Evolutionary conservation across 1,140 invertebrate genomes (phyloP), one percentile per base, ranked within the genome.

Genomic region (Cryptotermes secundus): DNA sequence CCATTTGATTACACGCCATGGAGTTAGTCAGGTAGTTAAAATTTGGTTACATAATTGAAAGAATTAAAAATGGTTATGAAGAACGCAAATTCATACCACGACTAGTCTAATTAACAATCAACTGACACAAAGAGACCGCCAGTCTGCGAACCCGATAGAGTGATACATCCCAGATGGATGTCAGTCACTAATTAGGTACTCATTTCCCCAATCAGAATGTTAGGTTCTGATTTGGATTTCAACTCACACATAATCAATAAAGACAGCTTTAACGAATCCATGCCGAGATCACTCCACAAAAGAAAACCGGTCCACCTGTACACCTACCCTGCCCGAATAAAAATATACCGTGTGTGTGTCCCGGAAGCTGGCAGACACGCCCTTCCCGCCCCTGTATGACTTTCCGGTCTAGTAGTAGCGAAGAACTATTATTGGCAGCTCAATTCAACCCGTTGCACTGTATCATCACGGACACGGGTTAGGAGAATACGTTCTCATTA

Each of bases 401-500:
- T 72, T 72, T 31, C 26, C 59, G 59, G 59, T 72, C 59, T 72
- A 16, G 59, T 31, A 31, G 59, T 16, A n/a, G 26, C n/a, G n/a
- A 72, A 72, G 59, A n/a, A 72, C 59, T 72, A 31, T 72, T 72
- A 72, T 72, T 72, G 59, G 59, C 59, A 72, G 59, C 59, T 72
- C 59, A 26, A 31, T 12, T 49, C 45, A 49, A 49, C 45, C 45
- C 45, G 45, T 49, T 49, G 26, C 31, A 72, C 7, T 72, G 59
- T 72, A 72, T 72, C 59, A 72, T 72, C 59, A 72, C 31, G 26
- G 59, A 72, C 59, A 72, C 59, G 59, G 59, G 59, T 49, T n/a
- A 49, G 14, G 45, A 49, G 45, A 49, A 14, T 49, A 49, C 45
- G 45, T 49, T 22, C 45, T 49, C 45, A 49, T 49, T 49, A 49